These are phyloP conservation scores for human DNA, from an alignment of 2,113 vertebrate species.

Conservation along the genomic window GRCh38 chr1:63526501-63527000, in stretches of 20 bases:
- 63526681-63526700: neutral
- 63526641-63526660: neutral
- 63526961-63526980: no score
- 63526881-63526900: no score
- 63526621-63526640: neutral
- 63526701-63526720: neutral
- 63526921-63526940: no score
- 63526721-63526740: neutral
- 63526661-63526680: conserved; percentile 2
- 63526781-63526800: no score
- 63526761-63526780: neutral
- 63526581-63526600: neutral
- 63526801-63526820: no score
- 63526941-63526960: no score
- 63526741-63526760: neutral
- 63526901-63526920: no score
- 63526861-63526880: no score
- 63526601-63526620: neutral
- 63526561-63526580: conserved; percentile 28
- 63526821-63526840: no score
- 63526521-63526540: neutral
- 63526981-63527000: no score
- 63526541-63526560: neutral
- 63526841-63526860: no score
- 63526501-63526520: neutral